phyloP scores from a whole-genome alignment of 1,140 invertebrate genomes.

The Pseudomyrmex flavicornis region DNA sequence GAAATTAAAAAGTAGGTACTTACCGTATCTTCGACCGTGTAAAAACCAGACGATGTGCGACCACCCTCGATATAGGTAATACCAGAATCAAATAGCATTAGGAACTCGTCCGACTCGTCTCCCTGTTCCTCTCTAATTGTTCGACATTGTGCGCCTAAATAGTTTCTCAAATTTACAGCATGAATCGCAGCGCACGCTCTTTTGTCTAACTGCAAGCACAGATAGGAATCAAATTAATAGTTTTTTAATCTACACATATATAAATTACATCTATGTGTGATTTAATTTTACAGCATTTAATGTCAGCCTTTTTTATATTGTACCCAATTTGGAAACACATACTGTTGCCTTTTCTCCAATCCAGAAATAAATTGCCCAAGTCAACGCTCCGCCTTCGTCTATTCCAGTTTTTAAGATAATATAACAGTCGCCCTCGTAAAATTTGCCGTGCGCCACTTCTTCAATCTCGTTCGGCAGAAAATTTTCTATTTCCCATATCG shows the following conservation, averaged over 20 bases:
- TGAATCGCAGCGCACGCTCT: slow-evolving; percentile 99
- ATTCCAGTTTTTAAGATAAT: slow-evolving; percentile 97
- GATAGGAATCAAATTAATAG: slow-evolving; percentile 33
- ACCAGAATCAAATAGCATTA: slow-evolving; percentile 95
- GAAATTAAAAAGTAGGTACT: slow-evolving; percentile 60
- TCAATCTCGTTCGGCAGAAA: slow-evolving; percentile 98
- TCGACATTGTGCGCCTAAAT: slow-evolving; percentile 97
- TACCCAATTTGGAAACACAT: slow-evolving; percentile 61
- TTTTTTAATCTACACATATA: too few species aligned
- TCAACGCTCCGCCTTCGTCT: slow-evolving; percentile 94
- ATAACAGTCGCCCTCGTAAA: slow-evolving; percentile 99
- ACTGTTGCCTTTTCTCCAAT: slow-evolving; percentile 98
- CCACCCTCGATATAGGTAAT: slow-evolving; percentile 99
- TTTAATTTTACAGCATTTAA: background rate
- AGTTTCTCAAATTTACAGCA: slow-evolving; percentile 98
- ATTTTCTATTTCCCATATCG: slow-evolving; percentile 99
- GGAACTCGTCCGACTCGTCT: slow-evolving; percentile 98
- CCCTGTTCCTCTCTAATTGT: slow-evolving; percentile 98
- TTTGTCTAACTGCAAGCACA: slow-evolving; percentile 93
- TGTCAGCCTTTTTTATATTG: background rate
- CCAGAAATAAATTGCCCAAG: slow-evolving; percentile 99
- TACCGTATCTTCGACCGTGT: slow-evolving; percentile 97
- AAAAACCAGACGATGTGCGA: slow-evolving; percentile 98
- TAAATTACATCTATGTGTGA: too few species aligned
- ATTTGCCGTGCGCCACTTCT: slow-evolving; percentile 97